Evolutionary conservation across 1,140 invertebrate genomes (phyloP).

Genomic region (Tribolium madens): DNA sequence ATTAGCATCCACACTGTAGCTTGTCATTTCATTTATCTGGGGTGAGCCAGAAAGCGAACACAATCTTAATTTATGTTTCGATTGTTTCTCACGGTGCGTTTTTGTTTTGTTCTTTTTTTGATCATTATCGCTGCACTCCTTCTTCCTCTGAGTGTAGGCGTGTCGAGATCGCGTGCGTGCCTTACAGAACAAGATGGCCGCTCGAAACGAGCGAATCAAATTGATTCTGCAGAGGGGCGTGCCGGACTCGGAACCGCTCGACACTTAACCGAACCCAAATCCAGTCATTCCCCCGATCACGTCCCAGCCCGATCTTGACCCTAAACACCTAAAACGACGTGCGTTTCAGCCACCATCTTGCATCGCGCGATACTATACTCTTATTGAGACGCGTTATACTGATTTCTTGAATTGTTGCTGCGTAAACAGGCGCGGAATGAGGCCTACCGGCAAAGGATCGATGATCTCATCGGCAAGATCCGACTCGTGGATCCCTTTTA

Average conservation of each 20-base stretch:
- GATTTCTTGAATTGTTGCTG: slow-evolving; percentile 66
- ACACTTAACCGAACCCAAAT: slow-evolving; percentile 66
- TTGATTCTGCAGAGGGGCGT: slow-evolving; percentile 85
- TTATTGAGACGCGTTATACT: slow-evolving; percentile 54
- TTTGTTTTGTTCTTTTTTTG: slow-evolving; percentile 68
- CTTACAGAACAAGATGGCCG: slow-evolving; percentile 88
- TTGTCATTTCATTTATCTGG: slow-evolving; percentile 46
- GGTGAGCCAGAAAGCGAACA: slow-evolving; percentile 61
- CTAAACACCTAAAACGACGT: slow-evolving; percentile 49
- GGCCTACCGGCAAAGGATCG: slow-evolving; percentile 74
- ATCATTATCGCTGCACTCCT: slow-evolving; percentile 74
- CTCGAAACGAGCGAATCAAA: slow-evolving; percentile 88
- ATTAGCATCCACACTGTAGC: slow-evolving; percentile 49
- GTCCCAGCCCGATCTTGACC: slow-evolving; percentile 53
- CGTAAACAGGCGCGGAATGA: slow-evolving; percentile 80
- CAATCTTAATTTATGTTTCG: slow-evolving; percentile 58
- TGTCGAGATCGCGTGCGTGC: slow-evolving; percentile 86
- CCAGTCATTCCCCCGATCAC: slow-evolving; percentile 44
- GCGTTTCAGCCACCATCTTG: slow-evolving; percentile 62
- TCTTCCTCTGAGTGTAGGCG: slow-evolving; percentile 71
- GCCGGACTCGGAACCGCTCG: slow-evolving; percentile 80
- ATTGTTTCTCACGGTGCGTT: slow-evolving; percentile 63
- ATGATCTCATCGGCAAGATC: slow-evolving; percentile 76
- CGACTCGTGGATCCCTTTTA: slow-evolving; percentile 81
- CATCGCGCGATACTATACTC: slow-evolving; percentile 48